Evolutionary conservation across 2,888 invertebrate genomes (phyloP).

Genomic region (Cheilosia grossa): DNA sequence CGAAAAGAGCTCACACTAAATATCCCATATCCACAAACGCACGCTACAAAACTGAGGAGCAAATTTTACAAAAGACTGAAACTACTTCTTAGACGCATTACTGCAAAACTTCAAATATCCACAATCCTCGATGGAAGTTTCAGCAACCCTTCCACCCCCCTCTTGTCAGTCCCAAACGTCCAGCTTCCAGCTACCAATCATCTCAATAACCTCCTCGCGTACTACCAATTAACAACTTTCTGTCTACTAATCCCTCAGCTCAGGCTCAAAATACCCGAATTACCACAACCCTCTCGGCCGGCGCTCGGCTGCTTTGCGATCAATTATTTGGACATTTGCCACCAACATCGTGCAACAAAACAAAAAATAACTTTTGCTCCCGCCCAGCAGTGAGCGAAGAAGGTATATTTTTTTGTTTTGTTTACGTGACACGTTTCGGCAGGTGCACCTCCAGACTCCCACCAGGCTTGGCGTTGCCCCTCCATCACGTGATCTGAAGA

Average conservation of each 20-base stretch:
- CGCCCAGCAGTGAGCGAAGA: not conserved
- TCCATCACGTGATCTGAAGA: constrained; percentile 38
- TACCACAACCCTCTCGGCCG: constrained; percentile 39
- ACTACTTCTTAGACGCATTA: too few species aligned
- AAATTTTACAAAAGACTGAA: too few species aligned
- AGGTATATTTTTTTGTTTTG: constrained; percentile 25
- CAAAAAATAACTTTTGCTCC: constrained; percentile 59
- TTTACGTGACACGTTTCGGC: constrained; percentile 65
- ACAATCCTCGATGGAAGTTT: too few species aligned
- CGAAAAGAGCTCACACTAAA: too few species aligned
- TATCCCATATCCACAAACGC: too few species aligned
- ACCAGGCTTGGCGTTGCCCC: constrained; percentile 3
- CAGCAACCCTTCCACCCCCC: too few species aligned
- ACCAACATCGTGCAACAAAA: constrained; percentile 50
- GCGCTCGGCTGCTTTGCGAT: constrained; percentile 34
- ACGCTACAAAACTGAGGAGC: too few species aligned
- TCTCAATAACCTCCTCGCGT: constrained; percentile 53
- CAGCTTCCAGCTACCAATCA: not conserved
- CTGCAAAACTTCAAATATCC: too few species aligned
- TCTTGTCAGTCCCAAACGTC: too few species aligned
- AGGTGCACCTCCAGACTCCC: constrained; percentile 31
- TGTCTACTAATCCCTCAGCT: constrained; percentile 50
- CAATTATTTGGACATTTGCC: constrained; percentile 69
- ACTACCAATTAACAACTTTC: constrained; percentile 57
- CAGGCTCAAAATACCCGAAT: constrained; percentile 48